Conservation (phyloP, 2,888 invertebrate genomes). For the Eurois occulta region DNA sequence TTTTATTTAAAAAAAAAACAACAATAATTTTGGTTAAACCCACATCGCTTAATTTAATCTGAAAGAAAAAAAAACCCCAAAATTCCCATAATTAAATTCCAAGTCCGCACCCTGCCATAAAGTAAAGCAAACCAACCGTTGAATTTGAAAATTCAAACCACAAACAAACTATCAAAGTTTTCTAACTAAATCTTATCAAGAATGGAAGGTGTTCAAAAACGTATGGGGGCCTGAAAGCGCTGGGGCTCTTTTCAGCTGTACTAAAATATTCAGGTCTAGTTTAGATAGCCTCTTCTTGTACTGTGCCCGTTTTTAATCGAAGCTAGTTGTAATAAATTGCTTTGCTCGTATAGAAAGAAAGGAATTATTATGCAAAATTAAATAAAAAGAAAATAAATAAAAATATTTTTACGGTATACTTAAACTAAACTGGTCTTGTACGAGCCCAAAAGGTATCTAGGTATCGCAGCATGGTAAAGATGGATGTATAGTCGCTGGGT, state of each 20-base stretch:
- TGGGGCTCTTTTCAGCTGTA: conserved; percentile 48
- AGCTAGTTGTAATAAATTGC: conserved; percentile 29
- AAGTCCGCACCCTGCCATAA: background rate
- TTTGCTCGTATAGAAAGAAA: conserved; percentile 5
- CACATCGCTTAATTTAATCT: too few relatives aligned
- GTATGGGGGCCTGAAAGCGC: conserved; percentile 43
- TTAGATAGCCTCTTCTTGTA: conserved; percentile 31
- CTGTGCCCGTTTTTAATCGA: conserved; percentile 38
- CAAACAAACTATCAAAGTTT: conserved; percentile 34
- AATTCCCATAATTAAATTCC: conserved; percentile 4
- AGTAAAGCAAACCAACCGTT: background rate
- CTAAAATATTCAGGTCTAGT: conserved; percentile 62
- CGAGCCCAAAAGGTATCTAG: too few relatives aligned
- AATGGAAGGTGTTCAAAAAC: conserved; percentile 58
- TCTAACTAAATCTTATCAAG: conserved; percentile 45
- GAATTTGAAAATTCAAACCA: conserved; percentile 20
- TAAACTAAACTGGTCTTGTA: too few relatives aligned
- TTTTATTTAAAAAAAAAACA: too few relatives aligned
- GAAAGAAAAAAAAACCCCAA: too few relatives aligned
- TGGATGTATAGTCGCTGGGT: too few relatives aligned
- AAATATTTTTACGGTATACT: too few relatives aligned
- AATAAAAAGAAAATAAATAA: too few relatives aligned
- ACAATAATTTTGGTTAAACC: too few relatives aligned
- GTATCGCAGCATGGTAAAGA: too few relatives aligned
- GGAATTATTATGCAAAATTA: too few relatives aligned